These are phyloP conservation scores for Conopomorpha cramerella DNA, from an alignment of 1,140 invertebrate genomes.

Conservation along the genomic window DNA sequence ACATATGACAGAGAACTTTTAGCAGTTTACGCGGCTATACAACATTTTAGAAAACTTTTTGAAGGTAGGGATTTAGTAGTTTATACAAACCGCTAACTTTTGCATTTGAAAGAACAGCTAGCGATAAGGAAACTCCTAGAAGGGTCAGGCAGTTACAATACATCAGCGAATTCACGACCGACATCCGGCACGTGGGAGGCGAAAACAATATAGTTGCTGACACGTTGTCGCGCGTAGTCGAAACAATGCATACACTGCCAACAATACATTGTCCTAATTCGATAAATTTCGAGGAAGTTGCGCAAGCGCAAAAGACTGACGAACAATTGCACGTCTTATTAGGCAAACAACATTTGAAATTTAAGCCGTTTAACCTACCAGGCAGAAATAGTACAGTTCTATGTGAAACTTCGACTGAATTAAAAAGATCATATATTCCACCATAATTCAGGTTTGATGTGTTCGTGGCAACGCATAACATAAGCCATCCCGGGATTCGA, in stretches of 20 bases:
- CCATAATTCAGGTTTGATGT: not conserved
- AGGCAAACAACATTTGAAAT: not conserved
- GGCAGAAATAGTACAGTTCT: not conserved
- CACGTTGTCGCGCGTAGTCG: not conserved
- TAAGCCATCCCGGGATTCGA: constrained; percentile 14
- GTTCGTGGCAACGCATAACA: constrained; percentile 6
- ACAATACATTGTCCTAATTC: not conserved
- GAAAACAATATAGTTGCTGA: not conserved
- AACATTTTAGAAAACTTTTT: not conserved
- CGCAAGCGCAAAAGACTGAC: not conserved
- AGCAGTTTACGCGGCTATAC: not conserved
- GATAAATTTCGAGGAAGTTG: constrained; percentile 1
- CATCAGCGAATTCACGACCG: not conserved
- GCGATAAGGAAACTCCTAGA: constrained; percentile 9
- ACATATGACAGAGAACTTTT: too few relatives aligned
- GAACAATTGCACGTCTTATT: not conserved
- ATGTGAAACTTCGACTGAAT: not conserved
- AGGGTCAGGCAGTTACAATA: constrained; percentile 9
- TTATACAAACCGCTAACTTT: constrained; percentile 1
- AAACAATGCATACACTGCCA: too few relatives aligned
- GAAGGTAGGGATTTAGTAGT: constrained; percentile 1
- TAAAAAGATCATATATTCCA: not conserved
- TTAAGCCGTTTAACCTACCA: not conserved
- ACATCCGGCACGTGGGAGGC: not conserved
- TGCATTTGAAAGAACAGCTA: not conserved